These are phyloP conservation scores for Notothenia coriiceps DNA, from an alignment of 2,113 vertebrate species.

Conservation along the genomic window DNA sequence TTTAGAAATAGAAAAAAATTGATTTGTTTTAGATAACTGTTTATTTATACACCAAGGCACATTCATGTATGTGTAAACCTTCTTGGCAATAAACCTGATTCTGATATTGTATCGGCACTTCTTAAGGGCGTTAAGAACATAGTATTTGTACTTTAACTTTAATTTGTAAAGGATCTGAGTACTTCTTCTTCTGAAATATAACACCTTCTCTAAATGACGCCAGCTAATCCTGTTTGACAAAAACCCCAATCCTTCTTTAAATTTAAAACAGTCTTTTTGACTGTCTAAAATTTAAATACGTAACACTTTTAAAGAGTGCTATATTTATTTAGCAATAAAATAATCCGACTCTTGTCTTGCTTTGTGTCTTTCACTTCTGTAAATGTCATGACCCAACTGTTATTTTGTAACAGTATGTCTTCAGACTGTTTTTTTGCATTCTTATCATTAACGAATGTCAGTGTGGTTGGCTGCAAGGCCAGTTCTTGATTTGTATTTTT, in stretches of 20 bases:
- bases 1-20: too few species aligned
- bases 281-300: conserved; percentile 28
- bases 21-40: too few species aligned
- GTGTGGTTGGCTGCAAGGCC: background rate
- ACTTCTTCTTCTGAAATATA: background rate
- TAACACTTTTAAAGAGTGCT: conserved; percentile 3
- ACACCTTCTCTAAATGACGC: background rate
- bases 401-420: background rate
- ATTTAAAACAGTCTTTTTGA: background rate
- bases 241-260: conserved; percentile 15
- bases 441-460: background rate
- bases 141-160: too few species aligned
- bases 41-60: too few species aligned
- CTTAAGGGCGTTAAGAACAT: too few species aligned
- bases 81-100: too few species aligned
- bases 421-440: background rate
- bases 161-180: too few species aligned
- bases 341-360: background rate
- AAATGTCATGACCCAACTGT: background rate
- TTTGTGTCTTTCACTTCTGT: background rate
- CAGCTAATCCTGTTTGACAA: conserved; percentile 29
- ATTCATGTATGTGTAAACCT: too few species aligned
- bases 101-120: too few species aligned
- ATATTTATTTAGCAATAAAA: background rate
- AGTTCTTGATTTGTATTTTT: background rate